phyloP scores from a whole-genome alignment of 2,888 invertebrate genomes.

The Troilus luridus region DNA sequence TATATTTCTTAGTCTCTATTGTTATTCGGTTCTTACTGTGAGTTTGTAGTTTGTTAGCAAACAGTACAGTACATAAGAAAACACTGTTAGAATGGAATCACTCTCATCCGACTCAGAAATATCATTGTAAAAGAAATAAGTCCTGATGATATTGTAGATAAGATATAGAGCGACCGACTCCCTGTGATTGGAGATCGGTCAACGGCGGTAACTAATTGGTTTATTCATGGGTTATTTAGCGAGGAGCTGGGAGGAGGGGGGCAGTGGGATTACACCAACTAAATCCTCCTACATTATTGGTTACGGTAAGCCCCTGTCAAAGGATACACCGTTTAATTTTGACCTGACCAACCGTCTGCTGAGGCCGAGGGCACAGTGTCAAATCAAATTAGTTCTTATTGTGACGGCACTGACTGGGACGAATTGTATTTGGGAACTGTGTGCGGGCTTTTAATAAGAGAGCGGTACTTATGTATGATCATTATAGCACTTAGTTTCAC shows the following conservation, averaged over 20 bases:
- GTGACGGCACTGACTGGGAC: not conserved
- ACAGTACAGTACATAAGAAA: no score
- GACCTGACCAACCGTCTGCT: not conserved
- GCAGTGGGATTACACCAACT: not conserved
- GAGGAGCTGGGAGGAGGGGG: not conserved
- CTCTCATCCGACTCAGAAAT: not conserved
- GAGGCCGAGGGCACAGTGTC: not conserved
- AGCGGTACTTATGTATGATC: not conserved
- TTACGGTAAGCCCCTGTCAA: not conserved
- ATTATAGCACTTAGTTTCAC: not conserved
- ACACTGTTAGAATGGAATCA: no score
- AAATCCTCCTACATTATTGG: not conserved
- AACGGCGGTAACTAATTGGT: conserved; percentile 14
- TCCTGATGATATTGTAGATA: not conserved
- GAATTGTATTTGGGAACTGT: not conserved
- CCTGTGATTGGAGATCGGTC: not conserved
- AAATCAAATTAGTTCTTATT: not conserved
- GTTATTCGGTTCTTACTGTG: no score
- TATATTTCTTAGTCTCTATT: no score
- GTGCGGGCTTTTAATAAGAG: not conserved
- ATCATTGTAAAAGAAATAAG: not conserved
- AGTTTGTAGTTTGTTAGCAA: no score
- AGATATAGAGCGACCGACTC: not conserved
- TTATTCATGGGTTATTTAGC: conserved; percentile 22
- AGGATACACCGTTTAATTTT: conserved; percentile 6